phyloP scores from a whole-genome alignment of 2,113 vertebrate genomes.

The Stegastes partitus region DNA sequence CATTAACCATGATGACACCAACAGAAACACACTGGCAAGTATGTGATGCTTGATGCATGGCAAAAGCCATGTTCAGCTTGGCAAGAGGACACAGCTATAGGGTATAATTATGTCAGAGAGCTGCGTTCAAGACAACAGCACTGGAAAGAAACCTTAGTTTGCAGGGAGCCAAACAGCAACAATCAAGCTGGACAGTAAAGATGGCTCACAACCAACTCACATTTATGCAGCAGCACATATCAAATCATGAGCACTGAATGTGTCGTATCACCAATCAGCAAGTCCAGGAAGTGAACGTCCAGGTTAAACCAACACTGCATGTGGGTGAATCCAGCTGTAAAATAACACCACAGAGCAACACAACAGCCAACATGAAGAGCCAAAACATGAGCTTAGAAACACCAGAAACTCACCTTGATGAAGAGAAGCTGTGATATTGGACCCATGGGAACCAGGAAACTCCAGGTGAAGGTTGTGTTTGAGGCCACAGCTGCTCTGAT shows the following conservation, averaged over 20 bases:
- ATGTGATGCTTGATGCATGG: background rate
- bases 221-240: too few species aligned
- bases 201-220: slow-evolving; percentile 11
- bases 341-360: slow-evolving; percentile 1
- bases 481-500: slow-evolving; percentile 22
- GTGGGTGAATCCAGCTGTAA: background rate
- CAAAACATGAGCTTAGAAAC: background rate
- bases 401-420: background rate
- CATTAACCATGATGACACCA: slow-evolving; percentile 19
- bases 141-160: slow-evolving; percentile 14
- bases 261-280: background rate
- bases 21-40: background rate
- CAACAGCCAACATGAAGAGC: slow-evolving; percentile 1
- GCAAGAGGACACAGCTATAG: background rate
- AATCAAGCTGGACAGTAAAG: slow-evolving; percentile 6
- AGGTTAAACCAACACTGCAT: background rate
- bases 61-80: background rate
- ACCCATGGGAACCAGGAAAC: background rate
- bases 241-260: too few species aligned
- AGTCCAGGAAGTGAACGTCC: background rate
- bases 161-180: background rate
- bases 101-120: background rate
- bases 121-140: slow-evolving; percentile 10
- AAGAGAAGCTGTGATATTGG: background rate
- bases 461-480: background rate